Percentiles rank a stretch among this genome's conserved stretches.
phyloP scores from a whole-genome alignment of 2,797 vertebrate genomes.

The Lophotriccus pileatus region DNA sequence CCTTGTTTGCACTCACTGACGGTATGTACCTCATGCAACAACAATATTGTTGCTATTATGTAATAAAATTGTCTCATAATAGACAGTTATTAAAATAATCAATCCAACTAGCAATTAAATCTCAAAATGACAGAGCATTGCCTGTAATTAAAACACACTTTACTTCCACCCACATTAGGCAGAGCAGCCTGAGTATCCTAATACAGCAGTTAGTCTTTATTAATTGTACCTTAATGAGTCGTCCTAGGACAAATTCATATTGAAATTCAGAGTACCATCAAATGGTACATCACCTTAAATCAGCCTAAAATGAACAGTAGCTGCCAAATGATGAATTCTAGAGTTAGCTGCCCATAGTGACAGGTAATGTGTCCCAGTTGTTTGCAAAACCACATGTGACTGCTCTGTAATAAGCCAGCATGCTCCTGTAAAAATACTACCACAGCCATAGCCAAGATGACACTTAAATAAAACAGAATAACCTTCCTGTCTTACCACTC shows the following conservation, averaged over 20 bases:
- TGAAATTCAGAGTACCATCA: not conserved
- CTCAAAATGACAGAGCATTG: not conserved
- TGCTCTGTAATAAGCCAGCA: not conserved
- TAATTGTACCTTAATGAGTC: conserved; percentile 28
- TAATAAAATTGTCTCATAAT: not conserved
- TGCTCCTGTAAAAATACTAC: not conserved
- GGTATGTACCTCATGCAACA: not conserved
- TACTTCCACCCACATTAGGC: not conserved
- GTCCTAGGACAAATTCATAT: not conserved
- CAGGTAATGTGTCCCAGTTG: not conserved
- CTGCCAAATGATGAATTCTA: not conserved
- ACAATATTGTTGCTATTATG: not conserved
- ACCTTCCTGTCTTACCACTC: not conserved
- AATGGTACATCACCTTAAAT: not conserved
- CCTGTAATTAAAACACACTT: conserved; percentile 17
- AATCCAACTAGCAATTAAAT: conserved; percentile 19
- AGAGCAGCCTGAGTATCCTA: not conserved
- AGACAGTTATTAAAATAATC: not conserved
- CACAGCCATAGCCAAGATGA: not conserved
- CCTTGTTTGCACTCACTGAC: not conserved
- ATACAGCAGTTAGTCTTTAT: not conserved
- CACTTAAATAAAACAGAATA: not conserved
- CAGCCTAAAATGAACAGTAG: not conserved
- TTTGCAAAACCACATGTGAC: not conserved
- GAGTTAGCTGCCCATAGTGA: not conserved